These are phyloP conservation scores for Sylvicola cinctus DNA, from an alignment of 2,888 invertebrate species.

Conservation along the genomic window DNA sequence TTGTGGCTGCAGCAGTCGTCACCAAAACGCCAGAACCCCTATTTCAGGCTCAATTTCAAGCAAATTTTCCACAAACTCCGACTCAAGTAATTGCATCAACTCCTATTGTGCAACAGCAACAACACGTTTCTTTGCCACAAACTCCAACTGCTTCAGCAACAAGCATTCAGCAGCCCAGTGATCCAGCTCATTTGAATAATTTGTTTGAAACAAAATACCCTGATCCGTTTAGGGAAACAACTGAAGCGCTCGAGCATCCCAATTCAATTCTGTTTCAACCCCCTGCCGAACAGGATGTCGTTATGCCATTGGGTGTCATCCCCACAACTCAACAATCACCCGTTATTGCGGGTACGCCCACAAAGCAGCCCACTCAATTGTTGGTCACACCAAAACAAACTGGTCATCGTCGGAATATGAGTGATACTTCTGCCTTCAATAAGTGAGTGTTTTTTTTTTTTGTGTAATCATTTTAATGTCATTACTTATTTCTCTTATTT, in stretches of 20 bases:
- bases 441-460: slow-evolving; percentile 31
- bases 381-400: slow-evolving; percentile 17
- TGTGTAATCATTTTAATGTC: slow-evolving; percentile 7
- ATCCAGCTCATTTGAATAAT: slow-evolving; percentile 29
- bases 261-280: not conserved
- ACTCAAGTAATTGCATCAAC: slow-evolving; percentile 2
- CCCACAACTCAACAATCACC: not conserved
- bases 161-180: slow-evolving; percentile 5
- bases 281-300: slow-evolving; percentile 8
- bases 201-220: slow-evolving; percentile 46
- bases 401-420: slow-evolving; percentile 59
- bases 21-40: slow-evolving; percentile 5
- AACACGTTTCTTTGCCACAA: slow-evolving; percentile 4
- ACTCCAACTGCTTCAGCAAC: slow-evolving; percentile 5
- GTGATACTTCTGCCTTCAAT: slow-evolving; percentile 65
- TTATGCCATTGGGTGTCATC: slow-evolving; percentile 7
- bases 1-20: slow-evolving; percentile 12
- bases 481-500: slow-evolving; percentile 10
- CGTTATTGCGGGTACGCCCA: slow-evolving; percentile 13
- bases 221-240: slow-evolving; percentile 42
- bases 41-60: slow-evolving; percentile 23
- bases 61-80: slow-evolving; percentile 20
- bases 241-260: not conserved
- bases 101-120: slow-evolving; percentile 8
- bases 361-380: slow-evolving; percentile 14